These are phyloP conservation scores for Otus scops DNA, from an alignment of 2,797 vertebrate genomes.

Conservation along the genomic window DNA sequence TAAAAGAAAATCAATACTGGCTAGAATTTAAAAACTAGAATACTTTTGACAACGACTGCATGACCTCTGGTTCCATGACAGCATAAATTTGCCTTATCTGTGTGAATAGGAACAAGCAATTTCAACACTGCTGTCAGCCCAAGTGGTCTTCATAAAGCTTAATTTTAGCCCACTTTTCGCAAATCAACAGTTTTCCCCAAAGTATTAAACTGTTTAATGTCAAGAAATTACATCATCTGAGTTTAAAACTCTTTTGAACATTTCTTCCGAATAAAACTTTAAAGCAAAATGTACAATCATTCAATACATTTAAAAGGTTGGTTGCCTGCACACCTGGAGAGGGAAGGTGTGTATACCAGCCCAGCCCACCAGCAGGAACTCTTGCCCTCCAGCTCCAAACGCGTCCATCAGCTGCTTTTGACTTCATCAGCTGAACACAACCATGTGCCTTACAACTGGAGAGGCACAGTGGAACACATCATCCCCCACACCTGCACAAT, in stretches of 20 bases:
- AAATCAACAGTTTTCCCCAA: neutral
- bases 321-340: neutral
- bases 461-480: neutral
- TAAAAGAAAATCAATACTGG: neutral
- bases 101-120: neutral
- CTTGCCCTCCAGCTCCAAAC: neutral
- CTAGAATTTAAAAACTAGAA: neutral
- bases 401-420: neutral
- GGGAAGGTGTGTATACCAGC: neutral
- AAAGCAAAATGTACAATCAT: neutral
- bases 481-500: neutral
- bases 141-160: neutral
- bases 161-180: neutral
- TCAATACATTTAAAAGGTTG: neutral
- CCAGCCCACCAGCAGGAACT: neutral
- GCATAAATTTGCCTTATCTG: neutral
- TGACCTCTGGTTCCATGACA: neutral
- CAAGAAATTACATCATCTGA: neutral
- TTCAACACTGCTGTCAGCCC: neutral
- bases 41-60: neutral
- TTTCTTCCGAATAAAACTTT: neutral
- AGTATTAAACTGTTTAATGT: accelerated
- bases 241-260: neutral
- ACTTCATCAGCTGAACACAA: neutral
- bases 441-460: neutral